Evolutionary conservation across 92 coral and sea anemone genomes (phyloP).

Genomic region (Parazoanthus darwini): DNA sequence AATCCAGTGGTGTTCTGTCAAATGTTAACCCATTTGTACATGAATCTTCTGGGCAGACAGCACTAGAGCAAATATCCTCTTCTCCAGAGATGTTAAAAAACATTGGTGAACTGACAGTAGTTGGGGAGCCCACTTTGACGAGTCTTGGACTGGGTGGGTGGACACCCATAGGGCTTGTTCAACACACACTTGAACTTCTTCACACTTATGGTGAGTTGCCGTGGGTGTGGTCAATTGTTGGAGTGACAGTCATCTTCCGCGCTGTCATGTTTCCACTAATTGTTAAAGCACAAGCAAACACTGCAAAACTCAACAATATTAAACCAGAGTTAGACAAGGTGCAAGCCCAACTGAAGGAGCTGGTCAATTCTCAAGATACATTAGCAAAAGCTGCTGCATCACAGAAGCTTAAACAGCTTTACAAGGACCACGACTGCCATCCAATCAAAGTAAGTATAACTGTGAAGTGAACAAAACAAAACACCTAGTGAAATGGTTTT

Average conservation of each 20-base stretch:
- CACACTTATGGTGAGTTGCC: conserved; percentile 74
- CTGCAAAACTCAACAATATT: conserved; percentile 90
- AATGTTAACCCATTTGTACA: conserved; percentile 67
- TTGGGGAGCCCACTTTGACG: conserved; percentile 74
- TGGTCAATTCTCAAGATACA: conserved; percentile 76
- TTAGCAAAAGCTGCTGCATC: conserved; percentile 78
- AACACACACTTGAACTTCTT: conserved; percentile 78
- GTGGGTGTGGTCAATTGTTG: conserved; percentile 89
- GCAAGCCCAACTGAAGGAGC: conserved; percentile 80
- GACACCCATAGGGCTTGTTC: conserved; percentile 84
- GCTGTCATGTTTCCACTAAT: conserved; percentile 80
- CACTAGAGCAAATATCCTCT: conserved; percentile 53
- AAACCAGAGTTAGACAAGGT: conserved; percentile 87
- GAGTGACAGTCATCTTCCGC: conserved; percentile 74
- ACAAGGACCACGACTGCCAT: conserved; percentile 85
- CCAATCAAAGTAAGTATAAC: conserved; percentile 79
- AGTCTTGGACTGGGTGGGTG: conserved; percentile 89
- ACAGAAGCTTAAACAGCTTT: conserved; percentile 72
- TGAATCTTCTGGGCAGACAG: conserved; percentile 28
- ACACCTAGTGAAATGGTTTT: too few species aligned
- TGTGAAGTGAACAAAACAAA: background rate
- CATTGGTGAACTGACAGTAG: conserved; percentile 60
- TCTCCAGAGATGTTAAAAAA: conserved; percentile 62
- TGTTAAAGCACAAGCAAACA: conserved; percentile 86
- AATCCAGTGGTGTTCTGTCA: background rate